Evolutionary conservation across 1,140 invertebrate genomes (phyloP).

Genomic region (Lucilia cuprina): DNA sequence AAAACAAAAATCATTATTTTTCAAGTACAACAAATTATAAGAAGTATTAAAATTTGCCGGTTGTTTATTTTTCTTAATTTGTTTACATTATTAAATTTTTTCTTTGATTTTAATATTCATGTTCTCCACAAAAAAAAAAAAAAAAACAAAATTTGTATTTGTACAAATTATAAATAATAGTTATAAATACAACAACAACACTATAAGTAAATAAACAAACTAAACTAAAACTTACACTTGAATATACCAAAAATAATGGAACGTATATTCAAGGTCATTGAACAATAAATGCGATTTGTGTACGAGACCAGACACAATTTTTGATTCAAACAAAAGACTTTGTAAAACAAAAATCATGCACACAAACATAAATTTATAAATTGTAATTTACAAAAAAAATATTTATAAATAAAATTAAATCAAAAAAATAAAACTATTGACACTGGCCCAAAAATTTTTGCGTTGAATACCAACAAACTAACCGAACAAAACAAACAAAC

Average conservation of each 20-base stretch:
- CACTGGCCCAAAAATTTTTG: constrained; percentile 1
- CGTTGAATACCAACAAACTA: neutral
- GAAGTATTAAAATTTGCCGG: constrained; percentile 9
- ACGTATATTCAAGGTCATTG: neutral
- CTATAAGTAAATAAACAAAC: neutral
- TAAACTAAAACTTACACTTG: neutral
- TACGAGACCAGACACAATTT: neutral
- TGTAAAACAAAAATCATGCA: neutral
- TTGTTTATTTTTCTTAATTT: neutral
- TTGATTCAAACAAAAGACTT: neutral
- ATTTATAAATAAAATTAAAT: neutral
- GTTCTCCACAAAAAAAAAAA: neutral
- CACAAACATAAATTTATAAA: neutral
- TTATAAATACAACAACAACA: neutral
- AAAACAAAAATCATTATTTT: neutral
- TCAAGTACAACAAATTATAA: neutral
- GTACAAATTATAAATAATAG: neutral
- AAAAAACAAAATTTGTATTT: neutral
- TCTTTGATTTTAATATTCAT: neutral
- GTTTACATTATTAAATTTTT: neutral
- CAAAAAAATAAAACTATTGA: neutral
- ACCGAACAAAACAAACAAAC: neutral
- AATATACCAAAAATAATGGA: neutral
- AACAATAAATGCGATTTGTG: neutral
- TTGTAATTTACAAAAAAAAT: neutral